phyloP scores from a whole-genome alignment of 2,888 invertebrate species.

The Parasteatoda lunata region DNA sequence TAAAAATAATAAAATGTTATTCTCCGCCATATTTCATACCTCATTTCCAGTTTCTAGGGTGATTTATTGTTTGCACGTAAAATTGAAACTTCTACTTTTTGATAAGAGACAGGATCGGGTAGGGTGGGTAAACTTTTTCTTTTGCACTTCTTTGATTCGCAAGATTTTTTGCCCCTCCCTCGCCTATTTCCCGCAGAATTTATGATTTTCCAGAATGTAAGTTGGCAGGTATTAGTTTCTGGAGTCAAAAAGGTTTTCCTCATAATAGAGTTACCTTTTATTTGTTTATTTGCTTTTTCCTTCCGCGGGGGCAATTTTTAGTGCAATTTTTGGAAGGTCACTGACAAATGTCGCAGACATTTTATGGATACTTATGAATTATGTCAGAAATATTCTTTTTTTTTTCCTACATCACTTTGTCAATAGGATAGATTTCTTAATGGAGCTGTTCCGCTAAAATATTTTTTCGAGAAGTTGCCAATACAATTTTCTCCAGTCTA shows the following conservation, averaged over 20 bases:
- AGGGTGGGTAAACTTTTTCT: constrained; percentile 27
- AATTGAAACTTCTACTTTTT: constrained; percentile 62
- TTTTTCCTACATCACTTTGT: neutral
- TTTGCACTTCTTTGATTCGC: constrained; percentile 8
- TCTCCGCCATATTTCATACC: constrained; percentile 56
- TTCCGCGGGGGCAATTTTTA: neutral
- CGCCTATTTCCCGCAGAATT: constrained; percentile 25
- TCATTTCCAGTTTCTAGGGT: constrained; percentile 53
- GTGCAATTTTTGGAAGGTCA: constrained; percentile 25
- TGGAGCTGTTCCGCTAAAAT: neutral
- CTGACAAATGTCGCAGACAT: constrained; percentile 17
- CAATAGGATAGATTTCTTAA: neutral
- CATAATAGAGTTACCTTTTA: constrained; percentile 31
- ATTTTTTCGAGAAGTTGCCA: no score
- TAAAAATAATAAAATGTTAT: constrained; percentile 48
- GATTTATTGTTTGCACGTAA: constrained; percentile 59
- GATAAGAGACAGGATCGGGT: constrained; percentile 25
- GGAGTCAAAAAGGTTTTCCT: constrained; percentile 3
- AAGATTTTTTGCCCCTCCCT: constrained; percentile 4
- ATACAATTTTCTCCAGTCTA: no score
- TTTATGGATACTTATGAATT: constrained; percentile 35
- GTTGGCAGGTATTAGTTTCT: constrained; percentile 58
- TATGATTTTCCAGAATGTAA: constrained; percentile 36
- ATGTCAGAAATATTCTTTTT: constrained; percentile 10
- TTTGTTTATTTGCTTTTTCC: constrained; percentile 38